Conservation (phyloP, 1,140 invertebrate species). For the Agrypnia vestita region DNA sequence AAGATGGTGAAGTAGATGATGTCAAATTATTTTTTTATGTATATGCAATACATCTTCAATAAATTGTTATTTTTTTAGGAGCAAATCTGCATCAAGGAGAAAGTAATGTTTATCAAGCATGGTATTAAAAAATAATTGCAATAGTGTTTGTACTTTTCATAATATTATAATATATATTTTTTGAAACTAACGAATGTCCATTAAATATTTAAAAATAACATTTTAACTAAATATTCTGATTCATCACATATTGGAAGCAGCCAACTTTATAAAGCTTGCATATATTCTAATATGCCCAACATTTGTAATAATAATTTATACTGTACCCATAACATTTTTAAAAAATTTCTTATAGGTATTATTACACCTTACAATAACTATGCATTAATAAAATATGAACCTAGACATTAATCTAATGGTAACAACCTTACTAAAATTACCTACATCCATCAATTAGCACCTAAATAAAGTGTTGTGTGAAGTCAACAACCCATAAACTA, state of each 20-base stretch:
- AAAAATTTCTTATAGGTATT: no score
- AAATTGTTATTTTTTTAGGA: constrained; percentile 71
- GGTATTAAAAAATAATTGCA: constrained; percentile 17
- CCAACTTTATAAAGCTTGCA: constrained; percentile 20
- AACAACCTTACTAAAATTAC: constrained; percentile 8
- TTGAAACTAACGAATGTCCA: constrained; percentile 8
- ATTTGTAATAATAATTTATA: background rate
- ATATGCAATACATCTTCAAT: constrained; percentile 63
- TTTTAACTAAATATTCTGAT: background rate
- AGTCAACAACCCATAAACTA: constrained; percentile 1
- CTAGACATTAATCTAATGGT: constrained; percentile 1
- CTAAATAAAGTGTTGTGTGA: no score
- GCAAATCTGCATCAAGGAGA: constrained; percentile 68
- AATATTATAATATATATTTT: constrained; percentile 15
- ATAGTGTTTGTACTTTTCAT: constrained; percentile 11
- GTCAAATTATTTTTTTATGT: background rate
- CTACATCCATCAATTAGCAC: background rate
- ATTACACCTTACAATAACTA: no score
- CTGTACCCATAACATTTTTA: no score
- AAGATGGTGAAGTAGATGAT: background rate
- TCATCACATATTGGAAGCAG: constrained; percentile 13
- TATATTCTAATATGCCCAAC: background rate
- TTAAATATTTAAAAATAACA: background rate
- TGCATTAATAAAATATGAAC: background rate
- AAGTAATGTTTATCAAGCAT: background rate